phyloP scores from a whole-genome alignment of 2,888 invertebrate genomes.

The Eilema caniola region DNA sequence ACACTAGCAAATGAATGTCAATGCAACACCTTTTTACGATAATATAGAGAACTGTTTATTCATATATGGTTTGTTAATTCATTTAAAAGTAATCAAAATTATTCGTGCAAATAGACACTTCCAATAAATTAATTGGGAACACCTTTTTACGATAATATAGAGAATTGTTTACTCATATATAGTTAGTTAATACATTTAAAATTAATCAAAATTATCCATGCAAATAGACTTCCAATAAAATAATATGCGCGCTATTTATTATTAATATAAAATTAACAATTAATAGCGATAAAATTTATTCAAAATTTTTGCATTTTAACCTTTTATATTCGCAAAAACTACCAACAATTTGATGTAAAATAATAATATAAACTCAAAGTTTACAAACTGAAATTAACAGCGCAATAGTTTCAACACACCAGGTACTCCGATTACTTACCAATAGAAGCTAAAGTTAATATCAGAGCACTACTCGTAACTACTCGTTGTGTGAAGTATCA shows the following conservation, averaged over 20 bases:
- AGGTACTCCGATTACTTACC: background rate
- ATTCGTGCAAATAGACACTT: no score
- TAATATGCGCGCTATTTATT: no score
- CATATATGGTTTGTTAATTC: no score
- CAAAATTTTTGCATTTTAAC: no score
- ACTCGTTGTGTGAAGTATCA: background rate
- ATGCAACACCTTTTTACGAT: background rate
- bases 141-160: background rate
- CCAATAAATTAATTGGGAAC: no score
- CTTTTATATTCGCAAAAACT: no score
- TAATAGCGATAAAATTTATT: no score
- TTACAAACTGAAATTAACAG: background rate
- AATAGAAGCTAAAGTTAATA: background rate
- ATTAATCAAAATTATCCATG: no score
- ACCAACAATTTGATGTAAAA: background rate
- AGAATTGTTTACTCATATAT: background rate
- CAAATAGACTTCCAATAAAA: no score
- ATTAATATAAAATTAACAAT: no score
- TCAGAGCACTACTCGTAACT: background rate
- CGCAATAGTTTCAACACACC: background rate
- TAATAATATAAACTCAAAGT: background rate
- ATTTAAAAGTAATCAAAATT: no score
- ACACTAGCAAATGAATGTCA: background rate
- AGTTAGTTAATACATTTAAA: no score
- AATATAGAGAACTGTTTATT: background rate